These are phyloP conservation scores for Rhodophaea formosa DNA, from an alignment of 2,888 invertebrate genomes.

Conservation along the genomic window DNA sequence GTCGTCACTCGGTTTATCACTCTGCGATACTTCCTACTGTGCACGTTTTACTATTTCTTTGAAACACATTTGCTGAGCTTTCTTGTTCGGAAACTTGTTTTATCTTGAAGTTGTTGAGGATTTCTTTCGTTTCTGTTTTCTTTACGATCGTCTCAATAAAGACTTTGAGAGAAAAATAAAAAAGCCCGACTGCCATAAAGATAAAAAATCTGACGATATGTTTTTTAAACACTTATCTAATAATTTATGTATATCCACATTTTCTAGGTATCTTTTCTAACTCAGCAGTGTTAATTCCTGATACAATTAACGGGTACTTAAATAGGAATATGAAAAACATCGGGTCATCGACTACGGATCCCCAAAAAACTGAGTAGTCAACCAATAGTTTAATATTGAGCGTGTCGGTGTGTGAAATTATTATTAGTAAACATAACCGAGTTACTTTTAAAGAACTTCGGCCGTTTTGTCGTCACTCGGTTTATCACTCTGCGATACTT, in stretches of 20 bases:
- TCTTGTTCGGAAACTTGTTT: neutral
- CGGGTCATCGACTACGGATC: neutral
- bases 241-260: no score
- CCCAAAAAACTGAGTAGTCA: conserved; percentile 3
- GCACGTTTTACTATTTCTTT: neutral
- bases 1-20: neutral
- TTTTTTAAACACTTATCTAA: no score
- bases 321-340: no score
- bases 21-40: neutral
- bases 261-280: no score
- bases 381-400: neutral
- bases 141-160: neutral
- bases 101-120: neutral
- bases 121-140: neutral
- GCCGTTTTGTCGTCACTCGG: neutral
- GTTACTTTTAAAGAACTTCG: conserved; percentile 4
- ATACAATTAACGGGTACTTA: no score
- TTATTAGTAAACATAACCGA: conserved; percentile 17
- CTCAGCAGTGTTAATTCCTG: no score
- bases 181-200: no score
- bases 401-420: conserved; percentile 18
- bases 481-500: neutral
- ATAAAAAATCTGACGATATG: no score
- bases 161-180: no score
- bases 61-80: neutral